A percentile compares a stretch with the other conserved stretches of the same genome.
phyloP scores from a whole-genome alignment of 92 coral and sea anemone genomes.

The Porites cylindrica region DNA sequence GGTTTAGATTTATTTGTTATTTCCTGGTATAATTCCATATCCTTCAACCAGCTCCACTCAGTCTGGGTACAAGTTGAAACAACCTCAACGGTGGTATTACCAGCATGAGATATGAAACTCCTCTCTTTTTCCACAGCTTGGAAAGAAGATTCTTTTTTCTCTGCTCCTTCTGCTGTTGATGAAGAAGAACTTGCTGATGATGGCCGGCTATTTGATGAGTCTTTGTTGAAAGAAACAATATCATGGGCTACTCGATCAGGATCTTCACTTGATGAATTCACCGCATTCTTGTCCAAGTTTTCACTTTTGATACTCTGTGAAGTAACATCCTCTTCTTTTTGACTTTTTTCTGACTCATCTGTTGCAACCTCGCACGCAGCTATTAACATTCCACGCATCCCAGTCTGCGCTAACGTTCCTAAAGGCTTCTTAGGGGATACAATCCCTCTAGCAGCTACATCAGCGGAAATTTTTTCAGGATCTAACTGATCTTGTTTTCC shows the following conservation, averaged over 20 bases:
- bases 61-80: conserved; percentile 86
- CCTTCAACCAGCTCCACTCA: conserved; percentile 91
- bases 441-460: conserved; percentile 69
- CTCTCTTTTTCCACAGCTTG: conserved; percentile 50
- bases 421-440: conserved; percentile 12
- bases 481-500: conserved; percentile 12
- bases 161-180: conserved; percentile 43
- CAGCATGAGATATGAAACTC: conserved; percentile 53
- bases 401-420: conserved; percentile 29
- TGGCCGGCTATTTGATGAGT: conserved; percentile 51
- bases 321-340: conserved; percentile 1
- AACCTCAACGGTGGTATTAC: conserved; percentile 55
- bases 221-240: conserved; percentile 14
- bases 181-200: conserved; percentile 63
- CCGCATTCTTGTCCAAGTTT: background rate
- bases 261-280: background rate
- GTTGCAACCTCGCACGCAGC: conserved; percentile 6
- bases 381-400: conserved; percentile 42
- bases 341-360: background rate
- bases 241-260: background rate
- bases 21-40: conserved; percentile 72
- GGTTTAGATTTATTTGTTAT: conserved; percentile 40
- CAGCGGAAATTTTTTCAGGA: conserved; percentile 57
- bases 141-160: conserved; percentile 49
- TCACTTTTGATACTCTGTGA: conserved; percentile 9